Evolutionary conservation across 1,140 invertebrate species (phyloP).

Genomic region (Leptoteleia sp.): DNA sequence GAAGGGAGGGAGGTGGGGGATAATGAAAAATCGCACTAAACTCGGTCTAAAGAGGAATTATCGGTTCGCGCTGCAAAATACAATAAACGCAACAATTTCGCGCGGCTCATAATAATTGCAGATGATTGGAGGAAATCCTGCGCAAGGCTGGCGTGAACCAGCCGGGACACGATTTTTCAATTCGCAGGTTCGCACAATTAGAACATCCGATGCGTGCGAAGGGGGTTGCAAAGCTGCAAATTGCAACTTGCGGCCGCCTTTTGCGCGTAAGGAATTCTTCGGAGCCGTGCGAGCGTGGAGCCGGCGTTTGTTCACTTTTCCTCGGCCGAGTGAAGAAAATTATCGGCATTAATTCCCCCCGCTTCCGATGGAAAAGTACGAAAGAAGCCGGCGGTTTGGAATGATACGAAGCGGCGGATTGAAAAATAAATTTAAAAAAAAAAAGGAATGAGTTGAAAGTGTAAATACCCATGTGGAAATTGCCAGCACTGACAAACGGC

Average conservation of each 20-base stretch:
- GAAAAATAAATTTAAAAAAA: too few relatives aligned
- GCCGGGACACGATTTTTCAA: constrained; percentile 41
- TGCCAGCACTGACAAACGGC: too few relatives aligned
- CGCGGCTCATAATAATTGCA: constrained; percentile 35
- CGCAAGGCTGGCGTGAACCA: constrained; percentile 27
- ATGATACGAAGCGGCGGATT: too few relatives aligned
- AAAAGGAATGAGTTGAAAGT: too few relatives aligned
- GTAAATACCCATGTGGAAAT: too few relatives aligned
- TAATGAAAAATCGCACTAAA: constrained; percentile 6
- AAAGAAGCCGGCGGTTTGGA: too few relatives aligned
- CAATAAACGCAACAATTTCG: constrained; percentile 42
- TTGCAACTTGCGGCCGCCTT: constrained; percentile 32
- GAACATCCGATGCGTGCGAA: constrained; percentile 38
- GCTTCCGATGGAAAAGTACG: too few relatives aligned
- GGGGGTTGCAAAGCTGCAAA: constrained; percentile 49
- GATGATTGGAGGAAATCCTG: constrained; percentile 58
- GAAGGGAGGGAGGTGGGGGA: too few relatives aligned
- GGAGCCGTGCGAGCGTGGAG: constrained; percentile 22
- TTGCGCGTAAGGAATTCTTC: constrained; percentile 31
- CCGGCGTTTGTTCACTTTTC: too few relatives aligned
- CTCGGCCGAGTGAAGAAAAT: too few relatives aligned
- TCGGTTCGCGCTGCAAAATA: constrained; percentile 15
- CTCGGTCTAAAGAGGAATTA: constrained; percentile 11
- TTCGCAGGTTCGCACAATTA: constrained; percentile 54
- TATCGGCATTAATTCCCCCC: too few relatives aligned